A percentile compares a stretch with the other conserved stretches of the same genome.
These are phyloP conservation scores for Molossus alvarezi DNA, from an alignment of 2,797 vertebrate species.

Conservation along the genomic window DNA sequence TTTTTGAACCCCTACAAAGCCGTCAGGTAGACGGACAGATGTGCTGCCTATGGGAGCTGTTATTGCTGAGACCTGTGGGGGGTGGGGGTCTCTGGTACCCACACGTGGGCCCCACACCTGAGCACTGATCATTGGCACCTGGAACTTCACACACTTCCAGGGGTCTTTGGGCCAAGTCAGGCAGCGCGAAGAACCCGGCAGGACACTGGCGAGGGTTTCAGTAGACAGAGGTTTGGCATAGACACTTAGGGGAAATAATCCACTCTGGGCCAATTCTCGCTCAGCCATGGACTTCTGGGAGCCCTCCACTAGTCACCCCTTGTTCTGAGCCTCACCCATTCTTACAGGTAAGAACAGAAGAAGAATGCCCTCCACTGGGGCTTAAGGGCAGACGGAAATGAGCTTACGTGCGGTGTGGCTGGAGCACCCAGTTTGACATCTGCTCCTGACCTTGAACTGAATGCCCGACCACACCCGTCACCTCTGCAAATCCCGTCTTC, in stretches of 20 bases:
- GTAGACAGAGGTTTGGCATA: not conserved
- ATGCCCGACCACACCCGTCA: too few species aligned
- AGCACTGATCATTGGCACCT: not conserved
- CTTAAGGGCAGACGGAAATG: too few species aligned
- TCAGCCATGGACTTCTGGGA: not conserved
- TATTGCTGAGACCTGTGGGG: not conserved
- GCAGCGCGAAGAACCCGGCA: rapidly evolving
- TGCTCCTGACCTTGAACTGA: not conserved
- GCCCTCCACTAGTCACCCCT: rapidly evolving
- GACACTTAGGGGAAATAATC: not conserved
- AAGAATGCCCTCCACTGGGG: not conserved
- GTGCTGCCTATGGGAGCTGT: too few species aligned
- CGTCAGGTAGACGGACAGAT: rapidly evolving
- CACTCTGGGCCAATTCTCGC: not conserved
- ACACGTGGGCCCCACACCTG: rapidly evolving
- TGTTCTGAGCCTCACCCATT: not conserved
- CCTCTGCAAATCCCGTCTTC: not conserved
- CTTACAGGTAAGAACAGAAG: not conserved
- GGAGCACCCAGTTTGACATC: not conserved
- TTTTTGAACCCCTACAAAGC: not conserved
- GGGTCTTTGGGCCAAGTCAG: not conserved
- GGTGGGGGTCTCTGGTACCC: not conserved
- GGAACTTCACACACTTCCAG: not conserved
- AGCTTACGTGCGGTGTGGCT: not conserved
- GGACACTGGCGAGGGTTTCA: rapidly evolving